Conservation (phyloP, 2,888 invertebrate genomes). For the Ectropis crepuscularia region DNA sequence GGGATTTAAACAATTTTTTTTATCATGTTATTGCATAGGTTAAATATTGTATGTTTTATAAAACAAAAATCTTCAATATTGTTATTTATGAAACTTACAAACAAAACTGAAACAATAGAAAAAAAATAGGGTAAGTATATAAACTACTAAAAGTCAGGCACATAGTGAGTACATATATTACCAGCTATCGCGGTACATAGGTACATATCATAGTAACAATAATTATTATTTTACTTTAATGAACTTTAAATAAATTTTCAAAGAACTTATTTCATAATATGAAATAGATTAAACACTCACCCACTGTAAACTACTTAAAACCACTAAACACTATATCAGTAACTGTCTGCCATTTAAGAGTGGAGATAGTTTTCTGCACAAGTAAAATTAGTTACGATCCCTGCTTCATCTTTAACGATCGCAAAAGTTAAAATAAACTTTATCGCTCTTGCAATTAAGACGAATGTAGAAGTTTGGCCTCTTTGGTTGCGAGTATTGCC, state of each 20-base stretch:
- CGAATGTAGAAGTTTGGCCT: constrained; percentile 20
- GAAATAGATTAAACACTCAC: no score
- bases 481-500: constrained; percentile 24
- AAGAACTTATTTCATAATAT: no score
- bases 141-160: no score
- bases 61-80: no score
- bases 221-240: not conserved
- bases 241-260: no score
- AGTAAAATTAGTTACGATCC: constrained; percentile 19
- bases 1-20: no score
- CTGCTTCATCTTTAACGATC: not conserved
- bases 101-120: no score
- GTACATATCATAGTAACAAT: not conserved
- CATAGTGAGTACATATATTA: no score
- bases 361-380: constrained; percentile 18
- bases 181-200: not conserved
- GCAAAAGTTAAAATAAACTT: constrained; percentile 18
- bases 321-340: not conserved
- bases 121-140: no score
- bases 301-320: not conserved
- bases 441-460: constrained; percentile 19
- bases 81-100: no score
- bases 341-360: constrained; percentile 19
- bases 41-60: no score
- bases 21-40: no score